phyloP scores from a whole-genome alignment of 2,113 vertebrate species.

The Erpornis zantholeuca region DNA sequence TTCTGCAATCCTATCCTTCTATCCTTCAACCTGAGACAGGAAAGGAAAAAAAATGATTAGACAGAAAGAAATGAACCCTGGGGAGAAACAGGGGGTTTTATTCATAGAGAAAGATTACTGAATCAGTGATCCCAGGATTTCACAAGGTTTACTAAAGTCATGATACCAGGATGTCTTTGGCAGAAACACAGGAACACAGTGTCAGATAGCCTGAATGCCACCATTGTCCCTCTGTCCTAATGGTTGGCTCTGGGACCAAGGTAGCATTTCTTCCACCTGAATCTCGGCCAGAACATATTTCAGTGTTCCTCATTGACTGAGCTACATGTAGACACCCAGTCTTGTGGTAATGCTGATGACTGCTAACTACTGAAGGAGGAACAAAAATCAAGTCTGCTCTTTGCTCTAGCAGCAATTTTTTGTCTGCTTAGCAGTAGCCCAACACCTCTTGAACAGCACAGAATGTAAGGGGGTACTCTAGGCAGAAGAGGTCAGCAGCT shows the following conservation, averaged over 20 bases:
- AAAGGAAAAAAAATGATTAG: neutral
- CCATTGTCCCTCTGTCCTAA: neutral
- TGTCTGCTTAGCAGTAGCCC: neutral
- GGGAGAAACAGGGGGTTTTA: neutral
- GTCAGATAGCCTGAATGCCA: neutral
- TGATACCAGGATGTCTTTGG: neutral
- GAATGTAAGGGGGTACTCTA: neutral
- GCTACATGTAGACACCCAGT: neutral
- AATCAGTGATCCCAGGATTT: neutral
- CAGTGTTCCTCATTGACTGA: neutral
- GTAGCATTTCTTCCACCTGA: neutral
- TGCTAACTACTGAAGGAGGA: neutral
- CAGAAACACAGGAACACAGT: neutral
- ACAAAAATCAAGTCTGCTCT: neutral
- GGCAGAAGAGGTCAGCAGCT: neutral
- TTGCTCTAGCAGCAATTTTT: neutral
- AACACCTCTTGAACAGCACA: neutral
- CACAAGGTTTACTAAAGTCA: neutral
- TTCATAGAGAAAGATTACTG: neutral
- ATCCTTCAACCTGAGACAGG: neutral
- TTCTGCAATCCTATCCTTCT: neutral
- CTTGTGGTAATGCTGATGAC: neutral
- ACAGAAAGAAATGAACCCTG: neutral
- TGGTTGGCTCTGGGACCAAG: neutral
- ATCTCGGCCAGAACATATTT: neutral